Percentiles rank a stretch among this genome's conserved stretches.
Conservation (phyloP, 2,888 invertebrate species). For the Xiphydria camelus region DNA sequence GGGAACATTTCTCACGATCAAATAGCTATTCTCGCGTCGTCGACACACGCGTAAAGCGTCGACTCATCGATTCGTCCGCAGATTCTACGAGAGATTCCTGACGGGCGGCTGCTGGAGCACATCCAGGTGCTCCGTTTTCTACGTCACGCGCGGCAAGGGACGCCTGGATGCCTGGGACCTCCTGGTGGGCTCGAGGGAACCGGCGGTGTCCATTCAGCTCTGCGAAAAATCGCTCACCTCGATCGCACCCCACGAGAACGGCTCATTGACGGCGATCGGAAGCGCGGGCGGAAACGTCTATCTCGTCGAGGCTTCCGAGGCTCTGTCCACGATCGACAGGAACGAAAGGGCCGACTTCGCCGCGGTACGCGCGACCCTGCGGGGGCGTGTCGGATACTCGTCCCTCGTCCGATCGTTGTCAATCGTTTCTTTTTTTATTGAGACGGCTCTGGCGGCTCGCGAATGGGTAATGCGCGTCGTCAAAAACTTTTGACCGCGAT, state of each 20-base stretch:
- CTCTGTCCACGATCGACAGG: slow-evolving; percentile 58
- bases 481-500: too few species aligned
- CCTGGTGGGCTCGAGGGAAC: slow-evolving; percentile 67
- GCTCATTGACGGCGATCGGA: slow-evolving; percentile 60
- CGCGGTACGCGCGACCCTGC: slow-evolving; percentile 57
- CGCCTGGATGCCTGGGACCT: slow-evolving; percentile 80
- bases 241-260: slow-evolving; percentile 32
- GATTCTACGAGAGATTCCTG: slow-evolving; percentile 35
- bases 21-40: too few species aligned
- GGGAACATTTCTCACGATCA: too few species aligned
- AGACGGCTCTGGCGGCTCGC: too few species aligned
- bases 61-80: too few species aligned
- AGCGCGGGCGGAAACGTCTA: slow-evolving; percentile 61
- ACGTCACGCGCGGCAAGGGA: slow-evolving; percentile 66
- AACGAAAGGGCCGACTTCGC: slow-evolving; percentile 62
- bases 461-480: too few species aligned
- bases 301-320: slow-evolving; percentile 61
- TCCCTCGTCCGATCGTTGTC: too few species aligned
- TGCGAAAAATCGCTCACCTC: slow-evolving; percentile 38
- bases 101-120: slow-evolving; percentile 64
- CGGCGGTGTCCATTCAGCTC: slow-evolving; percentile 68
- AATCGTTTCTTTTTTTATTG: too few species aligned
- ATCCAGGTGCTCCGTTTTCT: slow-evolving; percentile 65
- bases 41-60: too few species aligned
- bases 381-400: too few species aligned